These are phyloP conservation scores for Myrmecobius fasciatus DNA, from an alignment of 2,113 vertebrate species.

Conservation along the genomic window DNA sequence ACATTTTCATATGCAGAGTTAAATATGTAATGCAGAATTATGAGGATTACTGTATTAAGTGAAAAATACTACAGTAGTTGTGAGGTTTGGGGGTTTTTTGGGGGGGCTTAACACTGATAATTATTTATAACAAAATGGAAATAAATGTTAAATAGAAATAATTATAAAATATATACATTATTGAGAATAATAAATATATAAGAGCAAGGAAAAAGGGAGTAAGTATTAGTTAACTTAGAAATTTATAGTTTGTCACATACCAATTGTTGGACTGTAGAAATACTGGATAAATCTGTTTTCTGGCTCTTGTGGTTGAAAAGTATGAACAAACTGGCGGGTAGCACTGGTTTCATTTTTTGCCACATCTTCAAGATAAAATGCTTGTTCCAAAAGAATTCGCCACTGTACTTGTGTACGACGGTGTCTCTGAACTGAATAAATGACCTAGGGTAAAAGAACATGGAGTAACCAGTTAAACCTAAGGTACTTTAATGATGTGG, in stretches of 20 bases:
- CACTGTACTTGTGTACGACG: constrained; percentile 92
- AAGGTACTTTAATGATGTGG: constrained; percentile 16
- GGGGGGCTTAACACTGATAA: neutral
- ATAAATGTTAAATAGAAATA: constrained; percentile 17
- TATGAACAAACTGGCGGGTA: constrained; percentile 87
- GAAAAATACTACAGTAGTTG: neutral
- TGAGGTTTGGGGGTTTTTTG: neutral
- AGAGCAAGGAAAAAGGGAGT: neutral
- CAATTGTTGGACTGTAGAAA: constrained; percentile 91
- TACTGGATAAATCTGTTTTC: constrained; percentile 86
- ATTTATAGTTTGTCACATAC: constrained; percentile 83
- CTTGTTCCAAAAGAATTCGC: constrained; percentile 91
- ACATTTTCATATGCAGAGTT: neutral
- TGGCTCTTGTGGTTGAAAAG: constrained; percentile 87
- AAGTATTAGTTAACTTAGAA: constrained; percentile 26
- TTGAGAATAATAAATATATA: constrained; percentile 14
- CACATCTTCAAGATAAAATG: constrained; percentile 94
- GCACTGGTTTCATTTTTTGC: constrained; percentile 90
- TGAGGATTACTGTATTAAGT: neutral
- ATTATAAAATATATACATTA: constrained; percentile 18
- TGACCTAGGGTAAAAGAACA: constrained; percentile 85
- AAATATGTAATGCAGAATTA: neutral
- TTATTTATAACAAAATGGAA: constrained; percentile 21
- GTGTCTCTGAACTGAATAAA: constrained; percentile 91
- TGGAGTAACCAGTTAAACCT: constrained; percentile 14